Evolutionary conservation across 2,888 invertebrate species (phyloP), one percentile per base, ranked within the genome.

Genomic region (Iselma pallidipennis): DNA sequence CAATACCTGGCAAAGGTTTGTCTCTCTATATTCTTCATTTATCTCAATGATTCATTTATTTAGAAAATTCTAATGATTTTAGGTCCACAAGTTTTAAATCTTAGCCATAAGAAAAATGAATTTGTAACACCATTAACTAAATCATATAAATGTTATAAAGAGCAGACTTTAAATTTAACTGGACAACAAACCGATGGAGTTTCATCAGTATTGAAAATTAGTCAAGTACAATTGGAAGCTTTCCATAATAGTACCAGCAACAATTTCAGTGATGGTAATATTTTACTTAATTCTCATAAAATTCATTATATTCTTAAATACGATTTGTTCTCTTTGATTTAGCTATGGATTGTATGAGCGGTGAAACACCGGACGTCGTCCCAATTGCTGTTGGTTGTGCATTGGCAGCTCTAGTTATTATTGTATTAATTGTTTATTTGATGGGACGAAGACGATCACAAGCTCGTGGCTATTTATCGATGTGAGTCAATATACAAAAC

Each of bases 301-400:
- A n/a, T 19, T n/a, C n/a, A n/a, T n/a, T n/a, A 49, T 12, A 12
- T 37, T 37, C 42, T 37, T 16, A 2, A 37, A 37, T 31, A 33
- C 4, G 12, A 57, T 49, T 66, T 61, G 51, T 58, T 61, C 66
- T 66, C 80, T 83, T 1, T 81, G 6, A 37, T 9, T 37, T 37
- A 91, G 91, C 88, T 1, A 84, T 87, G 75, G 91, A 92, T 75
- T 94, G 94, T 81, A 86, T 87, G 72, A 84, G 87, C 59, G 84
- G 85, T 33, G 89, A 89, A 73, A 89, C 91, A 4, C 89, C 93
- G 14, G 98, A 98, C 83, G 88, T 95, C 66, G 97, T 99, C 60
- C 98, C 98, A 23, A 97, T 99, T 78, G 95, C 94, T 21, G 98
- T 99, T 65, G 99, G 98, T 14, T 94, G 94, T 79, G 94, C 95